phyloP scores from a whole-genome alignment of 2,113 vertebrate genomes.

The Odontophorus gujanensis region DNA sequence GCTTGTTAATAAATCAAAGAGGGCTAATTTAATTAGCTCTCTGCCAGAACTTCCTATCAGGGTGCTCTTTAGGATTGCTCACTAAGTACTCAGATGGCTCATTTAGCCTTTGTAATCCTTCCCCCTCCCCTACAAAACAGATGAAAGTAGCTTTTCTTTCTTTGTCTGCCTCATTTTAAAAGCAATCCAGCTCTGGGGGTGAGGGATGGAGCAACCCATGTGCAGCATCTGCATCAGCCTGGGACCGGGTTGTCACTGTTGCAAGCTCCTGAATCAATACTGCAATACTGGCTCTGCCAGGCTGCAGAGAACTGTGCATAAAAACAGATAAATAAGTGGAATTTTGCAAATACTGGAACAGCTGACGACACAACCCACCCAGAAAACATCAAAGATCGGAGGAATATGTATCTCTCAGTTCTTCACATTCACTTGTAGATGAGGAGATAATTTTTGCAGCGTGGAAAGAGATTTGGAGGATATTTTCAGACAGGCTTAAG shows the following conservation, averaged over 20 bases:
- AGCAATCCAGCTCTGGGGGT: not conserved
- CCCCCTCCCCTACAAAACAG: conserved; percentile 50
- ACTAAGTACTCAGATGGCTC: conserved; percentile 49
- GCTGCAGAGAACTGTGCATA: not conserved
- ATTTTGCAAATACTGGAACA: not conserved
- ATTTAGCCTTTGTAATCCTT: conserved; percentile 58
- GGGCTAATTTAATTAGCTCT: conserved; percentile 71
- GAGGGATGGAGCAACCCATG: not conserved
- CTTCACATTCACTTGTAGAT: conserved; percentile 23
- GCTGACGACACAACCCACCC: not conserved
- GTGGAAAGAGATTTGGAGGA: conserved; percentile 23
- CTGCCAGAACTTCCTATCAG: conserved; percentile 68
- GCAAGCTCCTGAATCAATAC: conserved; percentile 38
- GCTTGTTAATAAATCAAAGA: conserved; percentile 72
- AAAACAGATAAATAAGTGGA: conserved; percentile 1
- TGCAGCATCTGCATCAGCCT: not conserved
- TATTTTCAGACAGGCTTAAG: conserved; percentile 52
- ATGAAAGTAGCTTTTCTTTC: conserved; percentile 7
- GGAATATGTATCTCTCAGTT: not conserved
- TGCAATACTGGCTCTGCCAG: not conserved
- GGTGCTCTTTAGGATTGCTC: conserved; percentile 23
- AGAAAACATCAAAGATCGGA: not conserved
- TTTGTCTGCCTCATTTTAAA: not conserved
- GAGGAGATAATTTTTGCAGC: conserved; percentile 51
- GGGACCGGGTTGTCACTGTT: conserved; percentile 1